Base-by-base conservation (phyloP, 2,797 vertebrate species). In the Chrosomus eos region DNA sequence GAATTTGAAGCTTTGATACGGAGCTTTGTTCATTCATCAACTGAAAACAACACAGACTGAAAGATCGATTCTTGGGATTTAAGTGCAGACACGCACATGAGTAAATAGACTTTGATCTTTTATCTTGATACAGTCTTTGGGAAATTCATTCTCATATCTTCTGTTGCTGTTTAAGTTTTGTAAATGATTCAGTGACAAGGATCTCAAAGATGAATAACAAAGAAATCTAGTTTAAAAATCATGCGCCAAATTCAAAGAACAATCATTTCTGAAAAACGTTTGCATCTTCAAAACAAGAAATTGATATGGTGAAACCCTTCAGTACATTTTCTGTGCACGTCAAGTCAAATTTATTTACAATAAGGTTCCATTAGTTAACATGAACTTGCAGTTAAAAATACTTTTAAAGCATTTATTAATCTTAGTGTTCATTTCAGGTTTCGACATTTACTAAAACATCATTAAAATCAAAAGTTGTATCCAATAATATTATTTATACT, bases 91-190 rank as follows among this genome's bases (percentile, higher is more conserved):
- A 60, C n/a, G 2, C 5, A 26, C n/a, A 60, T 55, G 23, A 71
- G 16, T 73, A 73, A 31, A 73, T 21, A 73, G 80, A 51, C 38
- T 74, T 19, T 28, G 6, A 62, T 60, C 11, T 73, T 82, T 62
- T 18, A n/a, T 43, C 28, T 36, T 66, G n/a, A 3, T 13, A 82
- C 18, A 38, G 33, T 19, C 23, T 51, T 51, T 28, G 21, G 14
- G 3, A 53, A 75, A 60, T 48, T 3, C 3, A 55, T 14, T 21
- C 19, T 33, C 19, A 36, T 4, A 4, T 26, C 5, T 53, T 74
- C 28, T 53, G 48, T 13, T 51, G 48, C 7, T 51, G 19, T 11
- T 64, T 11, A 51, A 7, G 28, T 38, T 68, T 68, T 53, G 28
- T 43, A 68, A 80, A 53, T 26, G 26, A 45, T 31, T 53, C 31